Evolutionary conservation across 2,797 vertebrate species (phyloP), one percentile per base, ranked within the genome.

Genomic region (Acridotheres tristis): DNA sequence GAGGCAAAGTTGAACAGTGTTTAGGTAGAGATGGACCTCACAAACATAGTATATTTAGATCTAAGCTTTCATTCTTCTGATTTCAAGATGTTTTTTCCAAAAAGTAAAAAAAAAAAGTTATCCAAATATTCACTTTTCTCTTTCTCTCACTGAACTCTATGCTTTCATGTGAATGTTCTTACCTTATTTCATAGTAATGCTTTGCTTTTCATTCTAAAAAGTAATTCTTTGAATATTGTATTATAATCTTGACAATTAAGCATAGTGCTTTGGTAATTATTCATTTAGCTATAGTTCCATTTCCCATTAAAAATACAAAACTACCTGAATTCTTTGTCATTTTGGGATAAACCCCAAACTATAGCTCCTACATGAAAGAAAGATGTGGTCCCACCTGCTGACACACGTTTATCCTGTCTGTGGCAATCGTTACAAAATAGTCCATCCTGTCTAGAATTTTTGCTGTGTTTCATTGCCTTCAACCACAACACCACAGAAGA

Each of bases 401-500:
- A 53, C 21, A 45, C 23, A 45, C 22, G 9, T 6, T 75, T 53
- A 15, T 30, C 9, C 23, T 72, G 69, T 54, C 62, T 72, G 11
- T 53, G 67, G 40, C 58, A n/a, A 36, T 22, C 59, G 3, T 3
- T 7, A 55, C 50, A 51, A 17, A 51, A 51, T 17, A 7, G 19
- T 29, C 62, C 53, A 8, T 36, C 29, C 62, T 57, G 22, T 32
- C 36, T 27, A 43, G 30, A 77, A 40, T 20, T 51, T 16, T 58
- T 83, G 17, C 42, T 47, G 15, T n/a, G 13, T 43, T 34, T 9
- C 23, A 11, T 16, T 74, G 23, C 36, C 40, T 55, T 86, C 68
- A 74, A 27, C 16, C 19, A 7, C 21, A 43, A 27, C 11, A 5
- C 1, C 14, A n/a, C 1, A 0, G 36, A 42, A 48, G 30, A 43